phyloP scores from a whole-genome alignment of 2,113 vertebrate genomes.

The Prietella phreatophila region DNA sequence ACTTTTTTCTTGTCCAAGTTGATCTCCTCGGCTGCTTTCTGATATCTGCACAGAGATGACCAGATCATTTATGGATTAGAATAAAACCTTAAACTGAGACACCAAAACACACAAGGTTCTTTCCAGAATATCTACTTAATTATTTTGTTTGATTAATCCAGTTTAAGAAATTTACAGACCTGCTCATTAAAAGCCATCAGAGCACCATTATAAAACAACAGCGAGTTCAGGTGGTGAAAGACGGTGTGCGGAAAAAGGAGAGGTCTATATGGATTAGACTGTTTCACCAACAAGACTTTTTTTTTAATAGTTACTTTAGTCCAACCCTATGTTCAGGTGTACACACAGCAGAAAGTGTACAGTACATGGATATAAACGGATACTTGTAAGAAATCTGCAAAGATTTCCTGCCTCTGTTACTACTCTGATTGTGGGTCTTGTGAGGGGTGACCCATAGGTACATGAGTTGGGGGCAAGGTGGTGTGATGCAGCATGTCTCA shows the following conservation, averaged over 20 bases:
- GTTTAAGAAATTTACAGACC: background rate
- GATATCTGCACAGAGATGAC: conserved; percentile 63
- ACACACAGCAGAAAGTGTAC: background rate
- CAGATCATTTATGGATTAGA: background rate
- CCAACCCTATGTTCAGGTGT: background rate
- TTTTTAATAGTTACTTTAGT: background rate
- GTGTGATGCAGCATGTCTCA: background rate
- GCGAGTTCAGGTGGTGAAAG: conserved; percentile 18
- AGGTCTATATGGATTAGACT: background rate
- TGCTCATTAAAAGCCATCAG: background rate
- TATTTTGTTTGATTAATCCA: background rate
- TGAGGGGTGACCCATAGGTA: background rate
- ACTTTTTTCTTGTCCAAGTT: conserved; percentile 68
- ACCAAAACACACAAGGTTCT: background rate
- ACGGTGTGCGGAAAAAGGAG: background rate
- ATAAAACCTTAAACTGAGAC: background rate
- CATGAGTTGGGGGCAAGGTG: background rate
- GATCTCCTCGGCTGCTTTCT: conserved; percentile 71
- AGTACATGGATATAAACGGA: background rate
- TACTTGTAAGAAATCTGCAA: background rate
- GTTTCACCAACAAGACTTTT: background rate
- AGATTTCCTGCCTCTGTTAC: background rate
- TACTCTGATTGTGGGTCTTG: background rate
- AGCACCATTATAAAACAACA: background rate
- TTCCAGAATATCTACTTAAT: background rate